phyloP scores from a whole-genome alignment of 2,888 invertebrate genomes.

The Epistrophe grossulariae region DNA sequence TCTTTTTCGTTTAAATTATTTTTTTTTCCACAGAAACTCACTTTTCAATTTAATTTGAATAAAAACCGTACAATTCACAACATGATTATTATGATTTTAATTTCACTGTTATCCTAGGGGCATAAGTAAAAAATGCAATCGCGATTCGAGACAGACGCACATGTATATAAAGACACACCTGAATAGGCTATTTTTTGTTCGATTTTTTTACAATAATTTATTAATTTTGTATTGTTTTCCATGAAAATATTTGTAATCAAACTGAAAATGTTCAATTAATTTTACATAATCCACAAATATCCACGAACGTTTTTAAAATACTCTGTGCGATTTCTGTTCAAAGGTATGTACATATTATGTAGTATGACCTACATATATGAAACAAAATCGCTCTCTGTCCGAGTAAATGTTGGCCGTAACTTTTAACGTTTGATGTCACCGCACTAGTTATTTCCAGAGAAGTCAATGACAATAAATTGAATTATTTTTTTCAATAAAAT shows the following conservation, averaged over 20 bases:
- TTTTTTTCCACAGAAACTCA: conserved; percentile 47
- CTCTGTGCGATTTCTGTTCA: neutral
- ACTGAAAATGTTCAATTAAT: conserved; percentile 61
- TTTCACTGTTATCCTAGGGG: conserved; percentile 8
- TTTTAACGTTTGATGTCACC: neutral
- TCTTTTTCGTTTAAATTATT: neutral
- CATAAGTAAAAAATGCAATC: conserved; percentile 1
- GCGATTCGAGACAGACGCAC: conserved; percentile 25
- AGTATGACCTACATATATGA: no score
- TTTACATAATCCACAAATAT: conserved; percentile 51
- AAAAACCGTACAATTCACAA: conserved; percentile 7
- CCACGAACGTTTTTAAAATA: neutral
- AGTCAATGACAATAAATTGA: neutral
- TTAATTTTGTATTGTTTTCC: neutral
- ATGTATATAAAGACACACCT: neutral
- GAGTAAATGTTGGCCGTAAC: neutral
- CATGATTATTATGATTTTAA: conserved; percentile 47
- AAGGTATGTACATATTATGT: no score
- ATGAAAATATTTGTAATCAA: conserved; percentile 15
- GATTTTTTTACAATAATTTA: neutral
- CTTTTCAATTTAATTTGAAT: conserved; percentile 41
- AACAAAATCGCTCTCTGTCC: neutral
- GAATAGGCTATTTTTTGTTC: neutral
- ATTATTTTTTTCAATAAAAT: neutral
- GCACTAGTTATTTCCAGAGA: neutral